Evolutionary conservation across 1,140 invertebrate genomes (phyloP), one percentile per base, ranked within the genome.

Genomic region (Leptonema lineaticorne): DNA sequence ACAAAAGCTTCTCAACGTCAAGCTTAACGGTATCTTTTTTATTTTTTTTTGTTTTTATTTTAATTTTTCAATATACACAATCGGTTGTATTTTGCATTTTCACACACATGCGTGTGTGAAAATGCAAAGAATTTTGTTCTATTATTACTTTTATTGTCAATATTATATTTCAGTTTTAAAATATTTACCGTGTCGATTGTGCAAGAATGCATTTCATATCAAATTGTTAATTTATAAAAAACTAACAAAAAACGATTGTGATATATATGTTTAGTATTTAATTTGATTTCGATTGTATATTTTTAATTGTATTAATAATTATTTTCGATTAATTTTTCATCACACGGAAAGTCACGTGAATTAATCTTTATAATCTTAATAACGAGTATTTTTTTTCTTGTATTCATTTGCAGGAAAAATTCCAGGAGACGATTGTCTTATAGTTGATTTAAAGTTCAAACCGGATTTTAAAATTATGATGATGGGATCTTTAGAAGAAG

Each of bases 401-500:
- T n/a, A 63, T 70, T 69, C 63, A 71, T 67, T 77, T 79, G 16
- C 74, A 96, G 94, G 92, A 24, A 94, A 94, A 84, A 84, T 88
- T 65, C 89, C 92, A 0, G 85, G 88, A 63, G 92, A 96, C 79
- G 88, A 88, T 69, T 87, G 88, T 70, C 84, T 84, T 50, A 79
- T 96, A 18, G 83, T 84, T 11, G 80, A 86, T 22, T 76, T 96
- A 45, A 90, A 90, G 69, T 78, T 96, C 3, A 96, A 95, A 77
- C 86, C 89, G n/a, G 92, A 92, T 29, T 91, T 92, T 65, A 96
- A 97, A 81, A 86, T 98, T 14, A 97, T 98, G 94, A 92, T 98
- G 89, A 96, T 98, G 87, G 96, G 96, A 0, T 97, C 94, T 0
- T 82, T 92, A 22, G 96, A 98, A 78, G 91, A 95, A 75, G 93